Base-by-base conservation (phyloP, 2,113 vertebrate species). In the Tragulus kanchil region DNA sequence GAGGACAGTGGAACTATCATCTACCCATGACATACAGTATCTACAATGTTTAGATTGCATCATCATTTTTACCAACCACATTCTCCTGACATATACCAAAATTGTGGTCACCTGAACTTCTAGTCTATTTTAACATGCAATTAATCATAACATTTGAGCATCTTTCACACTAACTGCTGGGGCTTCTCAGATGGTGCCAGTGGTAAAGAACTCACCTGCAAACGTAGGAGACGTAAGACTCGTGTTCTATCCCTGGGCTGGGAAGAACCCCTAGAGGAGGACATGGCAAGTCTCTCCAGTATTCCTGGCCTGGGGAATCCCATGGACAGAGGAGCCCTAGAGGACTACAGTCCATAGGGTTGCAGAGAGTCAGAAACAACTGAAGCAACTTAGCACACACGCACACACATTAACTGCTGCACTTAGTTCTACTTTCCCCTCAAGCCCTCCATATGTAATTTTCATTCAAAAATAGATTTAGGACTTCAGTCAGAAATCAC, bases 381-480 rank as follows among this genome's bases (percentile, higher is more conserved):
- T 36, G 36, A 36, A 36, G 36, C 36, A 36, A 36, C 36, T 2
- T 36, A 36, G 36, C 36, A 36, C 36, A 36, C 36, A 36, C 36
- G 36, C 36, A 36, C 36, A 36, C 36, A 36, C 36, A 81, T 78
- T 52, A 92, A 95, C 11, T 94, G 84, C 31, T 85, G 9, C 28
- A 78, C 42, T 73, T 95, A 59, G 84, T 52, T 91, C 69, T 75
- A 94, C 71, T 65, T 84, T 6, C 31, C 13, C 17, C 48, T 92
- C 11, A 42, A 26, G 36, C 6, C 31, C 42, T 85, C 85, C 25
- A 81, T 65, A 15, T n/a, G 50, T 64, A 71, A 79, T 56, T 92
- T 84, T 73, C 89, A 89, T 45, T 85, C 62, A 75, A 92, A 94
- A 92, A 84, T 2, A 77, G 14, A 81, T 95, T 85, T 36, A 95